phyloP scores from a whole-genome alignment of 2,888 invertebrate species.

The Drosophila birchii region DNA sequence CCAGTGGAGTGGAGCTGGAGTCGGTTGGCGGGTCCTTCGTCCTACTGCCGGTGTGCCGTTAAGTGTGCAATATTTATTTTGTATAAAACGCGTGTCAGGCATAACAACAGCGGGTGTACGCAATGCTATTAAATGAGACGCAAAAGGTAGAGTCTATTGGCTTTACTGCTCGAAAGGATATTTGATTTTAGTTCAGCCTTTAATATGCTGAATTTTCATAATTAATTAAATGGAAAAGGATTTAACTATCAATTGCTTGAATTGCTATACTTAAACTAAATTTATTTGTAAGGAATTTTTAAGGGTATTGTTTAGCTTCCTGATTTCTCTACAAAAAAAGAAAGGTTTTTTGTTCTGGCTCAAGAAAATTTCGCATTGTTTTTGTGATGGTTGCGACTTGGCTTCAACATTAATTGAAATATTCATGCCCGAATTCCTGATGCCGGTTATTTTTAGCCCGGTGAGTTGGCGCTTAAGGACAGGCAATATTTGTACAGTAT shows the following conservation, averaged over 20 bases:
- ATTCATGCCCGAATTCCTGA: constrained; percentile 60
- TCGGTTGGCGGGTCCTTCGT: constrained; percentile 20
- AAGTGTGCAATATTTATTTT: constrained; percentile 80
- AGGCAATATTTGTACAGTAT: constrained; percentile 31
- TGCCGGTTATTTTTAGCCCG: constrained; percentile 37
- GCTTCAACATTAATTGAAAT: constrained; percentile 70
- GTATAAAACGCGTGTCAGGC: constrained; percentile 74
- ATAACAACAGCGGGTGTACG: constrained; percentile 50
- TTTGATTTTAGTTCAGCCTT: not conserved
- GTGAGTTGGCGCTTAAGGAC: constrained; percentile 17
- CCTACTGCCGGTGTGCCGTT: constrained; percentile 57
- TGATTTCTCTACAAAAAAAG: not conserved
- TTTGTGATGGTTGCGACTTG: constrained; percentile 32
- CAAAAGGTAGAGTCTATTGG: constrained; percentile 40
- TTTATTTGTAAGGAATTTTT: not conserved
- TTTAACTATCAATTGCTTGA: not conserved
- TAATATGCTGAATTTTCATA: no score
- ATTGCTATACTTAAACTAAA: not conserved
- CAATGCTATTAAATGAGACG: constrained; percentile 69
- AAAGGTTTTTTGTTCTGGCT: not conserved
- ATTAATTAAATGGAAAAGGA: not conserved
- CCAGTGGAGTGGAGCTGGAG: constrained; percentile 10
- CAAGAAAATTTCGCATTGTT: constrained; percentile 57
- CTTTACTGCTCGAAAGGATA: constrained; percentile 18
- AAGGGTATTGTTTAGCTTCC: constrained; percentile 11